These are phyloP conservation scores for Brachypalpus laphriformis DNA, from an alignment of 2,888 invertebrate species.

Conservation along the genomic window DNA sequence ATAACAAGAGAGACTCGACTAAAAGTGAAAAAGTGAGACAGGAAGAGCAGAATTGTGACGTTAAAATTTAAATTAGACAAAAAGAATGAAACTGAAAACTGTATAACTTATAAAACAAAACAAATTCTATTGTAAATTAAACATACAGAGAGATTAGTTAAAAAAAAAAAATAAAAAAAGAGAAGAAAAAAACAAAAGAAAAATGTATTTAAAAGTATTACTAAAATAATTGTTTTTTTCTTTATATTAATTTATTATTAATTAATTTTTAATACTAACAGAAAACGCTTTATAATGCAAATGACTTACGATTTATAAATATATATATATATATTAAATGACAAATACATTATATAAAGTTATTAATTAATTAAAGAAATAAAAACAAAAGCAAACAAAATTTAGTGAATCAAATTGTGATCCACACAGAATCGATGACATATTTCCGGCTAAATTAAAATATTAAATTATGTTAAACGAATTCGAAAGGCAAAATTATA, in stretches of 20 bases:
- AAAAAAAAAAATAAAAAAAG: conserved; percentile 4
- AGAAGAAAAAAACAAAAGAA: conserved; percentile 1
- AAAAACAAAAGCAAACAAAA: conserved; percentile 28
- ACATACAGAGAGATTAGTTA: conserved; percentile 40
- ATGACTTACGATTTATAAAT: conserved; percentile 67
- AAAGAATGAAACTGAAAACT: conserved; percentile 45
- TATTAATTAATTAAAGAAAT: conserved; percentile 57
- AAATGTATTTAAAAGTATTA: conserved; percentile 57
- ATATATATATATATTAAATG: conserved; percentile 48
- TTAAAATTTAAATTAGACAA: conserved; percentile 29
- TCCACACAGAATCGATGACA: conserved; percentile 49
- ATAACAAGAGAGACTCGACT: conserved; percentile 46
- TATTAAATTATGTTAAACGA: conserved; percentile 47
- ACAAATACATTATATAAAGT: conserved; percentile 63
- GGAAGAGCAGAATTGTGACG: conserved; percentile 28
- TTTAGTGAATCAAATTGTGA: conserved; percentile 59
- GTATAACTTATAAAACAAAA: conserved; percentile 33
- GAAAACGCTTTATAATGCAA: conserved; percentile 69
- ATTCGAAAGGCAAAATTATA: conserved; percentile 48
- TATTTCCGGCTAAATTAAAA: conserved; percentile 45
- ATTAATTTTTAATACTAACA: conserved; percentile 59
- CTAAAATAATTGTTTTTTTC: conserved; percentile 51
- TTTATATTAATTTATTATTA: conserved; percentile 52
- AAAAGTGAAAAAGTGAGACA: conserved; percentile 16
- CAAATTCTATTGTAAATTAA: conserved; percentile 60